Conservation (phyloP, 2,888 invertebrate genomes). For the Alloscopus bannaensis region DNA sequence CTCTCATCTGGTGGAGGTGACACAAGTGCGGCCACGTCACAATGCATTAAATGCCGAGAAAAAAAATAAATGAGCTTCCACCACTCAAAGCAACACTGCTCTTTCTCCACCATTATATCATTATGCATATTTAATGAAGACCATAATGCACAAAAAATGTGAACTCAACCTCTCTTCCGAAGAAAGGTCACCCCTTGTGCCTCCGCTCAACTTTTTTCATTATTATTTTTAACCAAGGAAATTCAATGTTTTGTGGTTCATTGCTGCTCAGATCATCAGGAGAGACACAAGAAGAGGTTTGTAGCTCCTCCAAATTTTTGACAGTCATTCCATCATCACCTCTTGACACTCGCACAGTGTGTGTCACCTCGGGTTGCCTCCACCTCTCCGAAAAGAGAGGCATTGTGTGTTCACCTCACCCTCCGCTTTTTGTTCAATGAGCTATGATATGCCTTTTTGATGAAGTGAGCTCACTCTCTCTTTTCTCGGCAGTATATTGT, state of each 20-base stretch:
- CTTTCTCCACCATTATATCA: neutral
- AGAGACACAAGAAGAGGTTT: no score
- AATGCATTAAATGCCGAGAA: no score
- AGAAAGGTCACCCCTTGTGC: no score
- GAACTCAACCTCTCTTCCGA: no score
- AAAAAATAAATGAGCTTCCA: neutral
- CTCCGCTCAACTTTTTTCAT: no score
- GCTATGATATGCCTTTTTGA: neutral
- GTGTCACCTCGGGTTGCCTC: neutral
- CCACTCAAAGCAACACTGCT: neutral
- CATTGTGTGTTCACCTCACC: neutral
- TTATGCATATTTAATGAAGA: neutral
- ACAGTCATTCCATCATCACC: slow-evolving; percentile 44
- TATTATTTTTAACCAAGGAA: no score
- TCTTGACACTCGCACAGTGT: slow-evolving; percentile 22
- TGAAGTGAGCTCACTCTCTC: neutral
- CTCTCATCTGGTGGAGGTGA: neutral
- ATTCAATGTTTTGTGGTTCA: no score
- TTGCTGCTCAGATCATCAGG: no score
- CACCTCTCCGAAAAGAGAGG: neutral
- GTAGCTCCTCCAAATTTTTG: slow-evolving; percentile 11
- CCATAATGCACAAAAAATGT: no score
- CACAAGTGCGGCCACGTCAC: neutral
- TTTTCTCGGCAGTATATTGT: neutral
- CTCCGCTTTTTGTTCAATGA: slow-evolving; percentile 16